Percentiles rank a stretch among this genome's conserved stretches.
Conservation (phyloP, 2,888 invertebrate species). For the Polylopha cassiicola region DNA sequence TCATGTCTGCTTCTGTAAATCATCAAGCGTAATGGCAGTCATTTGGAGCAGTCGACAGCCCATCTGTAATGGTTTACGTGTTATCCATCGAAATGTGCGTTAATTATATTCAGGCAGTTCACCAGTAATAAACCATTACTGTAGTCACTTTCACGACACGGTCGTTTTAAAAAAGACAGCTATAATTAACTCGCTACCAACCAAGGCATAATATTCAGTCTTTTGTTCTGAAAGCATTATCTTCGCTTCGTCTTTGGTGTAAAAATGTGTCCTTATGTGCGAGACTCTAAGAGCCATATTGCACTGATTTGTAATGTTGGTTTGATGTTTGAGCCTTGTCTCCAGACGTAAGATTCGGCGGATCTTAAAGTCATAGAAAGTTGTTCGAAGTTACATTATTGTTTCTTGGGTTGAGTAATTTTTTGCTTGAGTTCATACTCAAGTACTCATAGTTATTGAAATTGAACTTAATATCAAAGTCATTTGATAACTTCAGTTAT, state of each 20-base stretch:
- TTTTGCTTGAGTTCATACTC: too few relatives aligned
- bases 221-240: conserved; percentile 19
- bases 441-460: too few relatives aligned
- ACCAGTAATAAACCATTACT: conserved; percentile 4
- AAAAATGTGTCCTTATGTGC: background rate
- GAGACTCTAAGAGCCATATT: background rate
- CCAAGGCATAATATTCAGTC: conserved; percentile 11
- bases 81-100: conserved; percentile 6
- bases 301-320: background rate
- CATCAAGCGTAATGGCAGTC: conserved; percentile 15
- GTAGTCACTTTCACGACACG: conserved; percentile 19
- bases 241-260: conserved; percentile 12
- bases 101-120: conserved; percentile 15
- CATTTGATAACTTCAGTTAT: too few relatives aligned
- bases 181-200: conserved; percentile 22
- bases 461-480: too few relatives aligned
- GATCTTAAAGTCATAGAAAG: conserved; percentile 18
- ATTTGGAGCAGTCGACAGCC: conserved; percentile 14
- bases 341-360: conserved; percentile 6
- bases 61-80: conserved; percentile 17
- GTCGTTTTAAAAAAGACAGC: conserved; percentile 19
- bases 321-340: conserved; percentile 5
- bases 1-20: too few relatives aligned
- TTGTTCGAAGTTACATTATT: background rate
- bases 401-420: background rate